Conservation (phyloP, 2,113 vertebrate genomes). For the Burhinus oedicnemus region DNA sequence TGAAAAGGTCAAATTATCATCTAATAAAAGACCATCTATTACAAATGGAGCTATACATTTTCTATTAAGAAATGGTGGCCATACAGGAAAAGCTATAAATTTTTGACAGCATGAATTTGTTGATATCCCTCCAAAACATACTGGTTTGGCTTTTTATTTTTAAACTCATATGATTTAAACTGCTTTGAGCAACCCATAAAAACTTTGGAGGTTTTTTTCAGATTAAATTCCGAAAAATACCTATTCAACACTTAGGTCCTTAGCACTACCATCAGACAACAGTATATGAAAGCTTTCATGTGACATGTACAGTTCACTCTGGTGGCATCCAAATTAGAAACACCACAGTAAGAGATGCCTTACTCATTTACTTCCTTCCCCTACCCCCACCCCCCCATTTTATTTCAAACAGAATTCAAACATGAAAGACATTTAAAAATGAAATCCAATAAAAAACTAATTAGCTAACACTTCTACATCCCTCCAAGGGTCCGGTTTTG, state of each 20-base stretch:
- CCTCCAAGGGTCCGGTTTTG: not conserved
- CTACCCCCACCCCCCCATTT: accelerated
- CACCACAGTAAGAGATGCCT: not conserved
- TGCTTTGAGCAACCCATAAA: not conserved
- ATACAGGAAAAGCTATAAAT: not conserved
- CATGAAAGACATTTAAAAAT: not conserved
- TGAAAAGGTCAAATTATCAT: not conserved
- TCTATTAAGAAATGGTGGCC: not conserved
- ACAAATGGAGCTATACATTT: not conserved
- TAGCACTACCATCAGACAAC: not conserved
- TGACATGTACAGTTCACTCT: not conserved
- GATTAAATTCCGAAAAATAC: not conserved
- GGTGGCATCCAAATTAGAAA: not conserved
- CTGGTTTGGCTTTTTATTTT: not conserved
- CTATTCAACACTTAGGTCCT: not conserved
- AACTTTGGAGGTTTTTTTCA: not conserved
- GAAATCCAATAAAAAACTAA: not conserved
- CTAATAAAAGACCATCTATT: not conserved
- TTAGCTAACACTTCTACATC: not conserved
- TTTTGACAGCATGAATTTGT: not conserved
- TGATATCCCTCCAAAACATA: not conserved
- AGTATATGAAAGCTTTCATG: not conserved
- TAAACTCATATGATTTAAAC: not conserved
- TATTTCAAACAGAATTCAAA: not conserved
- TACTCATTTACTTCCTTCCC: not conserved